These are phyloP conservation scores for Petaurus breviceps DNA, from an alignment of 2,113 vertebrate genomes.

Conservation along the genomic window DNA sequence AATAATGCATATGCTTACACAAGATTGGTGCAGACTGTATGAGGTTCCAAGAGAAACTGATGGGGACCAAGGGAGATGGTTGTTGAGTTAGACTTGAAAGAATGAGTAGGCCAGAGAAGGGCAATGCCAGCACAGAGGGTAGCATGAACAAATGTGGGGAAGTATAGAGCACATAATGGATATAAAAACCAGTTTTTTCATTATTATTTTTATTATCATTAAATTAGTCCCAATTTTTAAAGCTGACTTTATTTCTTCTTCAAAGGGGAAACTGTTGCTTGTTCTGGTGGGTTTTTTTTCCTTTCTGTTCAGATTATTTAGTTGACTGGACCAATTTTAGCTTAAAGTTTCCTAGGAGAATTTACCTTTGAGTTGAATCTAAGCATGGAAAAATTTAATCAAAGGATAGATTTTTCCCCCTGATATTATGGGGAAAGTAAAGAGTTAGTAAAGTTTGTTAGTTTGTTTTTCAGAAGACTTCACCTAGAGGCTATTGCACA, in stretches of 20 bases:
- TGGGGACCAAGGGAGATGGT: background rate
- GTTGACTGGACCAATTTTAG: background rate
- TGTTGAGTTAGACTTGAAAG: background rate
- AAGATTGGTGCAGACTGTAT: background rate
- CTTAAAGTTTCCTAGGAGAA: slow-evolving; percentile 41
- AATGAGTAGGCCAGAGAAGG: background rate
- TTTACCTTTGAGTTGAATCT: slow-evolving; percentile 41
- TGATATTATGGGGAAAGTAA: slow-evolving; percentile 42
- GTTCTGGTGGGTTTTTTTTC: background rate
- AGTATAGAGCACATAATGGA: background rate
- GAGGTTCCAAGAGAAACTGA: background rate
- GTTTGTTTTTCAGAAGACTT: slow-evolving; percentile 50
- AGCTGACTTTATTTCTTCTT: background rate
- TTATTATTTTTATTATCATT: too few species aligned
- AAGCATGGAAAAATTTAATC: slow-evolving; percentile 11
- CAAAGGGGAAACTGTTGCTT: background rate
- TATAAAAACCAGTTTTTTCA: background rate
- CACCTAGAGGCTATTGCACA: slow-evolving; percentile 60
- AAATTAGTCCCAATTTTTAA: background rate
- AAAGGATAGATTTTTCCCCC: slow-evolving; percentile 9
- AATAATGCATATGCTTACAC: background rate
- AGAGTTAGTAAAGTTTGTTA: slow-evolving; percentile 48
- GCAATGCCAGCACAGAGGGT: background rate
- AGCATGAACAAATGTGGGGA: background rate
- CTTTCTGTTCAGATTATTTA: slow-evolving; percentile 8